phyloP scores from a whole-genome alignment of 1,140 invertebrate genomes.

The Elysia chlorotica region DNA sequence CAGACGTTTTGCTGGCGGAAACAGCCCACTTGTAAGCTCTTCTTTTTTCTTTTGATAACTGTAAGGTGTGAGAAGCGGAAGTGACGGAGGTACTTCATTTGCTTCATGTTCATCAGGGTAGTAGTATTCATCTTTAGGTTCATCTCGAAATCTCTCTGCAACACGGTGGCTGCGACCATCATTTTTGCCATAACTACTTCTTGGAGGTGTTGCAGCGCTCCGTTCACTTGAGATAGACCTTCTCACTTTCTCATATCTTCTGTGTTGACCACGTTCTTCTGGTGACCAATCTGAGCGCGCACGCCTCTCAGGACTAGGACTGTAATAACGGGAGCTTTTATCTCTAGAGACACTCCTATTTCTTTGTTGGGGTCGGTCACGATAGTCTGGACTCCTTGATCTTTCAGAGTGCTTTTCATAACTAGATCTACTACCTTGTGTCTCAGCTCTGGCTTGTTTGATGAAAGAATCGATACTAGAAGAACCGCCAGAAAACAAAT shows the following conservation, averaged over 20 bases:
- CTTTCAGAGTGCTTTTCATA: no score
- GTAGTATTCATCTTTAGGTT: constrained; percentile 12
- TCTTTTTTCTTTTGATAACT: constrained; percentile 3
- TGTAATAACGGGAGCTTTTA: not conserved
- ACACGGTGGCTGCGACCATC: not conserved
- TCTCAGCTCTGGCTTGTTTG: constrained; percentile 4
- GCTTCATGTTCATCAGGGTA: constrained; percentile 7
- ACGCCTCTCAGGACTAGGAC: not conserved
- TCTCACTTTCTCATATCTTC: not conserved
- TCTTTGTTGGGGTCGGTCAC: not conserved
- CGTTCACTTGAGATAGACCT: not conserved
- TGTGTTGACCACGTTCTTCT: not conserved
- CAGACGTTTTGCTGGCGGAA: not conserved
- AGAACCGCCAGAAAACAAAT: no score
- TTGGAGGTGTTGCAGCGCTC: not conserved
- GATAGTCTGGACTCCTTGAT: not conserved
- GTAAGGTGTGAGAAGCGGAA: not conserved
- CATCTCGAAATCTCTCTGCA: constrained; percentile 14
- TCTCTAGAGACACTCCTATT: not conserved
- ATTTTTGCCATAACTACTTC: not conserved
- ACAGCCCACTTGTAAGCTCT: not conserved
- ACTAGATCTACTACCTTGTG: not conserved
- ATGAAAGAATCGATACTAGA: not conserved
- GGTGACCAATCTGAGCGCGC: not conserved
- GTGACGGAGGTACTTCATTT: not conserved